phyloP scores from a whole-genome alignment of 2,113 vertebrate genomes.

The Cryptomyrus ogoouensis region DNA sequence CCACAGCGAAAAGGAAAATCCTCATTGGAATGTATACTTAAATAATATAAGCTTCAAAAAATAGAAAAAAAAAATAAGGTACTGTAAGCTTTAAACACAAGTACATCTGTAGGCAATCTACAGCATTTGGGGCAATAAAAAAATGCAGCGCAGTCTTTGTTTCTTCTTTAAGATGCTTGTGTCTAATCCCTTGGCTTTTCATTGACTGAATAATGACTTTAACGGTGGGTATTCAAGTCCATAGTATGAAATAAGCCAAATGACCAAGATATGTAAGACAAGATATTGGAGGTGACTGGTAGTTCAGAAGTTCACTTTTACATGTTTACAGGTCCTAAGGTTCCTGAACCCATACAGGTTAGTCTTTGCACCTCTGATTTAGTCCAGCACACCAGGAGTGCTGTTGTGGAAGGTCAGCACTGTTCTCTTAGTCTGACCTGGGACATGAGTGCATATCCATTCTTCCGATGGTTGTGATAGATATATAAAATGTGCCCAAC shows the following conservation, averaged over 20 bases:
- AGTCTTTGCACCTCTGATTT: conserved; percentile 32
- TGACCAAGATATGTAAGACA: conserved; percentile 44
- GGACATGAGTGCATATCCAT: conserved; percentile 7
- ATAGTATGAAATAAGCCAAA: conserved; percentile 50
- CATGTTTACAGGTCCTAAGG: conserved; percentile 34
- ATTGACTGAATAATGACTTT: conserved; percentile 52
- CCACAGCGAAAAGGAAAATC: conserved; percentile 47
- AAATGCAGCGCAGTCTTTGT: conserved; percentile 26
- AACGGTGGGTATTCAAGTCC: conserved; percentile 41
- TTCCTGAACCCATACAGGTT: conserved; percentile 36
- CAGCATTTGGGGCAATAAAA: conserved; percentile 41
- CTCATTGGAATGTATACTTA: conserved; percentile 33
- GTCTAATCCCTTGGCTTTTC: conserved; percentile 42
- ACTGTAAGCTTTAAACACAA: conserved; percentile 57
- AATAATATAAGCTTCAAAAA: conserved; percentile 46
- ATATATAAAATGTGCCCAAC: conserved; percentile 32
- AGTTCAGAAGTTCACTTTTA: conserved; percentile 38
- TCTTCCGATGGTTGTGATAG: conserved; percentile 23
- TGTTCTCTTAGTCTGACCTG: not conserved
- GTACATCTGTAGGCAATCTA: conserved; percentile 47
- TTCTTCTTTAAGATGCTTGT: conserved; percentile 49
- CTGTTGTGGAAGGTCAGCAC: not conserved
- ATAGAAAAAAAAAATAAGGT: conserved; percentile 48
- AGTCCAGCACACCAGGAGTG: not conserved
- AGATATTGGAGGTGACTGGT: conserved; percentile 41